A percentile compares a stretch with the other conserved stretches of the same genome.
Conservation (phyloP, 2,113 vertebrate species). For the Rhagologus leucostigma region DNA sequence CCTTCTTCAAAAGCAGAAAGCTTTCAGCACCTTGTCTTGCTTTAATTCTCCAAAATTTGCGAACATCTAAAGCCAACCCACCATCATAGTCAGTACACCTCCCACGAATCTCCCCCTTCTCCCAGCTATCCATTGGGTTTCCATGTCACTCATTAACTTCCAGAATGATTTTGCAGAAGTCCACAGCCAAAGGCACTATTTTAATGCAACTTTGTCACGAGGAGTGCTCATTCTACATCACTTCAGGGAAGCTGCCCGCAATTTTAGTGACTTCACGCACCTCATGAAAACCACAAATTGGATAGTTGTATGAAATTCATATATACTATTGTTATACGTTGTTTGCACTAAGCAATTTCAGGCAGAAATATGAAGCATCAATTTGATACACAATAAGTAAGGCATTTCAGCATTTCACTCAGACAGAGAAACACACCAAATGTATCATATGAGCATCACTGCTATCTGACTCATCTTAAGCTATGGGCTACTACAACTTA, state of each 20-base stretch:
- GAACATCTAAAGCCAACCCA: not conserved
- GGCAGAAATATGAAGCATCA: not conserved
- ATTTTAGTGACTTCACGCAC: not conserved
- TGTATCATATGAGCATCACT: not conserved
- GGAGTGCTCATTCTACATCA: not conserved
- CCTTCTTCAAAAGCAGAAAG: not conserved
- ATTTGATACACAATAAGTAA: too few relatives aligned
- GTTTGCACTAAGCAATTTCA: not conserved
- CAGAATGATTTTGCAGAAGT: not conserved
- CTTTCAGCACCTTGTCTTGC: not conserved
- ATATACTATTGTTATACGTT: fast-evolving
- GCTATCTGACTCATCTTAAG: fast-evolving
- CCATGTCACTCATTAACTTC: not conserved
- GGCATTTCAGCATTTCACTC: not conserved
- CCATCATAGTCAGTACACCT: not conserved
- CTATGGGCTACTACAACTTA: not conserved
- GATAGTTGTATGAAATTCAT: not conserved
- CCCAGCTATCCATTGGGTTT: not conserved
- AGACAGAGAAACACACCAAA: not conserved
- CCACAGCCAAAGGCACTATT: not conserved
- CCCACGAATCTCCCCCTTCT: not conserved
- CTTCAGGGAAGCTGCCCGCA: not conserved
- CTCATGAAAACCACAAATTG: not conserved
- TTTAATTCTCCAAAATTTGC: not conserved
- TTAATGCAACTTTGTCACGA: not conserved